phyloP scores from a whole-genome alignment of 2,797 vertebrate genomes.

The Urophycis tenuis region DNA sequence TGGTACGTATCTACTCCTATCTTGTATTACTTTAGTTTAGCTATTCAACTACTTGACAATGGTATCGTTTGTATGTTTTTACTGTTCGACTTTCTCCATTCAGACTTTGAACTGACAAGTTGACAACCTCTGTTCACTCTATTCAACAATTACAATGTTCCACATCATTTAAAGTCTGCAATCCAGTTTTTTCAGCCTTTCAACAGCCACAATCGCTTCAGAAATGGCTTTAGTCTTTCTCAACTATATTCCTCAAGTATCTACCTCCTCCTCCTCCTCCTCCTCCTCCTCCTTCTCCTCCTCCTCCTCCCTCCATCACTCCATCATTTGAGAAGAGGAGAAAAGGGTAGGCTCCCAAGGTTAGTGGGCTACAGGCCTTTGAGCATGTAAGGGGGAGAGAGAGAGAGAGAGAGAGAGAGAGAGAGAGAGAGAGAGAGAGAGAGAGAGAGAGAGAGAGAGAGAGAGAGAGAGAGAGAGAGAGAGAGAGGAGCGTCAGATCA shows the following conservation, averaged over 20 bases:
- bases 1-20: too few relatives aligned
- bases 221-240: background rate
- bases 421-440: background rate
- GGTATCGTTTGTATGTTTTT: too few relatives aligned
- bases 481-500: slow-evolving; percentile 48
- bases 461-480: slow-evolving; percentile 35
- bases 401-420: slow-evolving; percentile 21
- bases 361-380: slow-evolving; percentile 64
- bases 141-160: too few relatives aligned
- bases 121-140: too few relatives aligned
- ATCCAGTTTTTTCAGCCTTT: too few relatives aligned
- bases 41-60: too few relatives aligned
- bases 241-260: background rate
- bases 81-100: too few relatives aligned
- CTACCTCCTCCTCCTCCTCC: background rate
- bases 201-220: too few relatives aligned
- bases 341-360: slow-evolving; percentile 62
- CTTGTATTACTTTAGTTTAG: too few relatives aligned
- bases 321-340: slow-evolving; percentile 43
- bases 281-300: slow-evolving; percentile 8
- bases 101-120: too few relatives aligned
- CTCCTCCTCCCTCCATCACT: slow-evolving; percentile 38
- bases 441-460: slow-evolving; percentile 13
- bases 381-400: slow-evolving; percentile 42
- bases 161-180: too few relatives aligned